Conservation (phyloP, 2,113 vertebrate species). For the Vanacampus margaritifer region DNA sequence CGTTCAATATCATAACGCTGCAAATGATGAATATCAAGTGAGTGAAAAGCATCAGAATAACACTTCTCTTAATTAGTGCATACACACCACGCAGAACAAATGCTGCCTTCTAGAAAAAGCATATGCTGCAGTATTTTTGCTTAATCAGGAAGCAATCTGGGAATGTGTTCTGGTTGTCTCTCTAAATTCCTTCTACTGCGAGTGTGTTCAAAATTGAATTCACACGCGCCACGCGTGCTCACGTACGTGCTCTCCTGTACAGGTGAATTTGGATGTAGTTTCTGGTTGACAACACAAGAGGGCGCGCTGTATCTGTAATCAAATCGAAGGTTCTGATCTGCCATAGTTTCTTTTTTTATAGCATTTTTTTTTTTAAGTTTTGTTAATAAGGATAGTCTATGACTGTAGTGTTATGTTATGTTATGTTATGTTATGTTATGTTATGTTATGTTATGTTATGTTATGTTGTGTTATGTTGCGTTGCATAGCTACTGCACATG, state of each 20-base stretch:
- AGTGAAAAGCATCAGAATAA: slow-evolving; percentile 72
- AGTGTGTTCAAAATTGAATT: not conserved
- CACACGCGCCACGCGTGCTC: not conserved
- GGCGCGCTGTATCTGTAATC: slow-evolving; percentile 56
- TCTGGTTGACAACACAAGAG: slow-evolving; percentile 69
- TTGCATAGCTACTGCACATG: too few species aligned
- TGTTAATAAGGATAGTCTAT: not conserved
- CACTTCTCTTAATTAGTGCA: slow-evolving; percentile 73
- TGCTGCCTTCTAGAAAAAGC: slow-evolving; percentile 53
- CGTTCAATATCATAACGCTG: slow-evolving; percentile 64
- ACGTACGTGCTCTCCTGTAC: not conserved
- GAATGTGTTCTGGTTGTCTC: slow-evolving; percentile 3
- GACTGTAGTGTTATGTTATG: too few species aligned
- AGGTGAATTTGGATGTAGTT: slow-evolving; percentile 44
- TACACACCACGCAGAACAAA: slow-evolving; percentile 67
- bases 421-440: too few species aligned
- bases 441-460: too few species aligned
- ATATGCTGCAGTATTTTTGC: slow-evolving; percentile 49
- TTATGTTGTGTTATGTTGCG: too few species aligned
- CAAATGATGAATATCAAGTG: slow-evolving; percentile 72
- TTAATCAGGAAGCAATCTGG: slow-evolving; percentile 19
- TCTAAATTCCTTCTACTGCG: not conserved
- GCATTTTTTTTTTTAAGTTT: too few species aligned
- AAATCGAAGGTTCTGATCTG: not conserved
- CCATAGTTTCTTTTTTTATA: not conserved